These are phyloP conservation scores for Leucophenga montana DNA, from an alignment of 2,888 invertebrate species.

Conservation along the genomic window DNA sequence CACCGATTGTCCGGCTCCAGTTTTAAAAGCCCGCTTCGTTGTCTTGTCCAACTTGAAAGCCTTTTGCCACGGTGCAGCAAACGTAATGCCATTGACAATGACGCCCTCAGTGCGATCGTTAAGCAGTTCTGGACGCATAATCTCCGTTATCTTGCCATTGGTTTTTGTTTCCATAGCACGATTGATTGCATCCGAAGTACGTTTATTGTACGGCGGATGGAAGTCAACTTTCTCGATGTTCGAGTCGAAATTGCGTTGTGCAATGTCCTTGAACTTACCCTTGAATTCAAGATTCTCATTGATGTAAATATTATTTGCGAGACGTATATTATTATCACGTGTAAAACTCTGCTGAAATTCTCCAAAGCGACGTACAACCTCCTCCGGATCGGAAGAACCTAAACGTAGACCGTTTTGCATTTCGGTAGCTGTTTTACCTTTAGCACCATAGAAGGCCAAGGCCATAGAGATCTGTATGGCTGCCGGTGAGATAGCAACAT, in stretches of 20 bases:
- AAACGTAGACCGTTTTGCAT: conserved; percentile 76
- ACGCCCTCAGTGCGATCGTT: conserved; percentile 68
- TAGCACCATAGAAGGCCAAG: conserved; percentile 82
- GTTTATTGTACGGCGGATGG: conserved; percentile 72
- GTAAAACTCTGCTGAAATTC: conserved; percentile 61
- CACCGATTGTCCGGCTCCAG: conserved; percentile 56
- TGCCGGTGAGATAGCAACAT: conserved; percentile 83
- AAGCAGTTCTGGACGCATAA: conserved; percentile 76
- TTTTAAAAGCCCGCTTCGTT: conserved; percentile 56
- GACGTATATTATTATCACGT: conserved; percentile 70
- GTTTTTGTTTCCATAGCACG: conserved; percentile 86
- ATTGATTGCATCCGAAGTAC: conserved; percentile 80
- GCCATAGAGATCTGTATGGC: conserved; percentile 83
- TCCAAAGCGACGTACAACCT: conserved; percentile 60
- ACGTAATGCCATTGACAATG: conserved; percentile 64
- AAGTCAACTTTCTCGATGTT: conserved; percentile 81
- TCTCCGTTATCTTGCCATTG: conserved; percentile 84
- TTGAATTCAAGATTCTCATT: conserved; percentile 77
- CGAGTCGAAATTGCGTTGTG: conserved; percentile 79
- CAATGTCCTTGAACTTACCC: conserved; percentile 76
- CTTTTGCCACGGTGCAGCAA: conserved; percentile 64
- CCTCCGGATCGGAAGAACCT: conserved; percentile 58
- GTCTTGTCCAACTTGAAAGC: conserved; percentile 64
- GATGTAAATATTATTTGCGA: conserved; percentile 84
- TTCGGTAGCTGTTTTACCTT: conserved; percentile 78